A percentile compares a stretch with the other conserved stretches of the same genome.
Evolutionary conservation across 2,797 vertebrate species (phyloP).

Genomic region (Bovichtus diacanthus): DNA sequence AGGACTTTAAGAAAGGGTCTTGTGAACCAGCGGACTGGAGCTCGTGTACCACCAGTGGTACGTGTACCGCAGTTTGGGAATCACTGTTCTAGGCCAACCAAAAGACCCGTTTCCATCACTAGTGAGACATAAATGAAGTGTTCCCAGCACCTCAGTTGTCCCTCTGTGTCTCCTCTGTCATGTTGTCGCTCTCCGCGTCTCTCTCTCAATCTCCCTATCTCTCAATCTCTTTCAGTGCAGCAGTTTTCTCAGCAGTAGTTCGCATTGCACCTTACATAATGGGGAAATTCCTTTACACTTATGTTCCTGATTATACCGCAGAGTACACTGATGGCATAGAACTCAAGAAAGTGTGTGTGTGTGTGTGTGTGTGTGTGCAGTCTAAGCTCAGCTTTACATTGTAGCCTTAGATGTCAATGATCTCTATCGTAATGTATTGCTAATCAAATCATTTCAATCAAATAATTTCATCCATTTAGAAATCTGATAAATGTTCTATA

Average conservation of each 20-base stretch:
- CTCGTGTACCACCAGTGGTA: no score
- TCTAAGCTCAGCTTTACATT: background rate
- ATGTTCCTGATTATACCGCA: conserved; percentile 69
- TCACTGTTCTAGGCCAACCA: background rate
- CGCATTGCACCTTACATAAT: conserved; percentile 73
- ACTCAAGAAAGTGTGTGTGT: background rate
- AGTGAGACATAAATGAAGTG: background rate
- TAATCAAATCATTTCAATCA: conserved; percentile 7
- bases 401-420: background rate
- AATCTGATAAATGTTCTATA: conserved; percentile 4
- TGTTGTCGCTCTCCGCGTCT: conserved; percentile 39
- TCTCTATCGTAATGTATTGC: background rate
- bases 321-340: conserved; percentile 25
- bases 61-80: no score
- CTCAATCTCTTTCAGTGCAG: conserved; percentile 51
- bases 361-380: background rate
- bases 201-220: conserved; percentile 48
- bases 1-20: no score
- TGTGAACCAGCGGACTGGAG: no score
- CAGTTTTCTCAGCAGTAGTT: conserved; percentile 60
- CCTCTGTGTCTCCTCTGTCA: conserved; percentile 5
- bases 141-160: conserved; percentile 12
- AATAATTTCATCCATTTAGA: background rate
- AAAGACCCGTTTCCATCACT: conserved; percentile 18
- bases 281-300: conserved; percentile 77